Conservation (phyloP, 1,140 invertebrate genomes). For the Trissolcus basalis region DNA sequence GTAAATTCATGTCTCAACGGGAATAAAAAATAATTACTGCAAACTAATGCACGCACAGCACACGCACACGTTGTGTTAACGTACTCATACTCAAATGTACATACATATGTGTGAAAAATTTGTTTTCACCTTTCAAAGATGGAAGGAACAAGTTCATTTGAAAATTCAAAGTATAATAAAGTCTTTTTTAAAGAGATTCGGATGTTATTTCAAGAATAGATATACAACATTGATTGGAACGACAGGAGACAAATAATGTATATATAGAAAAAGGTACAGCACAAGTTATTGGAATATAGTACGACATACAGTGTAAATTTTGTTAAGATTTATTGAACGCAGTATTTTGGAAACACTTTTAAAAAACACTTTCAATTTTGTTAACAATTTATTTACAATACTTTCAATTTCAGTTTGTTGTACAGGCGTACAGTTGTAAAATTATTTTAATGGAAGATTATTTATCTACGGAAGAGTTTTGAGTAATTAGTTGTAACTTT, state of each 20-base stretch:
- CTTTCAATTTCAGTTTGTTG: conserved; percentile 32
- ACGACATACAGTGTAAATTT: no score
- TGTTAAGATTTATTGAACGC: conserved; percentile 4
- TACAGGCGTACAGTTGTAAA: not conserved
- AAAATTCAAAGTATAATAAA: conserved; percentile 6
- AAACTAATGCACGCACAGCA: conserved; percentile 31
- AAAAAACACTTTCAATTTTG: conserved; percentile 23
- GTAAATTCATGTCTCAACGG: not conserved
- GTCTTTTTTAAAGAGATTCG: conserved; percentile 39
- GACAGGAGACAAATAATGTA: no score
- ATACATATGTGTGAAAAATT: conserved; percentile 48
- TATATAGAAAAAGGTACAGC: no score
- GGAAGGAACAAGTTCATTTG: conserved; percentile 15
- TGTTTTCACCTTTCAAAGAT: conserved; percentile 11
- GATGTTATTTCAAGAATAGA: conserved; percentile 19
- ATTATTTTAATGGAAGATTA: not conserved
- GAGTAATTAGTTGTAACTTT: not conserved
- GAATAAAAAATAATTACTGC: conserved; percentile 7
- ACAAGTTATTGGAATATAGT: no score
- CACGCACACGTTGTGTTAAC: conserved; percentile 18
- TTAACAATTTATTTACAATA: conserved; percentile 41
- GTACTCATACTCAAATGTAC: conserved; percentile 30
- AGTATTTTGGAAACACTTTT: conserved; percentile 23
- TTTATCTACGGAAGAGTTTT: not conserved
- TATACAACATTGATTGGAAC: not conserved